Base-by-base conservation (phyloP, 1,140 invertebrate species). In the Cheumatopsyche charites region DNA sequence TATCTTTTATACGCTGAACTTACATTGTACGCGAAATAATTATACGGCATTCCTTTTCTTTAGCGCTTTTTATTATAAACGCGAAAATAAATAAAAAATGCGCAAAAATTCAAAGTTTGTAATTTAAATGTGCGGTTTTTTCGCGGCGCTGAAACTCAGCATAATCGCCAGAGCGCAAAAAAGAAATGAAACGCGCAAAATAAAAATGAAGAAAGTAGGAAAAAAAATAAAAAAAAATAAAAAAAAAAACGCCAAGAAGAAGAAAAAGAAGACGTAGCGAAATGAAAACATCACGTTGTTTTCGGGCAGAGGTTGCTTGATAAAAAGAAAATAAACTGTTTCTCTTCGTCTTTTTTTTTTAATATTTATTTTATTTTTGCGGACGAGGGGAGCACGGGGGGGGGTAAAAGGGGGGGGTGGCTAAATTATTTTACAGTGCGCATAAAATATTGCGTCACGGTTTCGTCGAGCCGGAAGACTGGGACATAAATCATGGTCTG, bases 401-500 rank as follows among this genome's bases (percentile, higher is more conserved):
- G 3, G 29, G 29, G 3, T 9, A 36, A 9, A 36, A 9, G 9
- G 29, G 29, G 29, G 9, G 3, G 29, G 29, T 36, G 21, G 70
- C 72, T 67, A 73, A 73, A 76, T 76, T 63, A 76, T 75, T 72
- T 73, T 68, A 76, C 75, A 76, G 62, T 68, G 72, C 66, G 67
- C 70, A 76, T 76, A 73, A 76, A 73, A 73, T 76, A 73, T 73
- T 72, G 72, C 75, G 72, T 76, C 75, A 76, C 66, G 75, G 74
- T 73, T 71, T 71, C 71, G 74, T 75, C 74, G 71, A 70, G 70
- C 72, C 75, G 75, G 75, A 76, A 73, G 74, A 62, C 70, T 73
- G 62, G 67, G 52, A 72, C 70, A 76, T 76, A 76, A 76, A 76
- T 76, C 75, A 76, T 70, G 61, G 66, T 66, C 61, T 25, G 55